phyloP scores from a whole-genome alignment of 2,113 vertebrate species.

The Ceyx margarethae region DNA sequence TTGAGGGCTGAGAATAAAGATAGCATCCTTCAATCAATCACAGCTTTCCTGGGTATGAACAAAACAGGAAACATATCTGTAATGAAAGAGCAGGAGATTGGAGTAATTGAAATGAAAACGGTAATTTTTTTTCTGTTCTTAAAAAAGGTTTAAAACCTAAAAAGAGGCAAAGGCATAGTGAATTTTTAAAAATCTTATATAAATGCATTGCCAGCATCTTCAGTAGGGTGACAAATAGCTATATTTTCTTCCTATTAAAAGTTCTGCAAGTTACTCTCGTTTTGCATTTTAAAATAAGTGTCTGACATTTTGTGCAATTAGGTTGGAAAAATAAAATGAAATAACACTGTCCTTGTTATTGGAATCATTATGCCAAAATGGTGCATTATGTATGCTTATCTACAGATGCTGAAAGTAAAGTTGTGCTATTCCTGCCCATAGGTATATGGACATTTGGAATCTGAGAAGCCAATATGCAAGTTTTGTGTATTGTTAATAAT shows the following conservation, averaged over 20 bases:
- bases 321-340: not conserved
- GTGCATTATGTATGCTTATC: not conserved
- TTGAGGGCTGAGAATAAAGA: constrained; percentile 20
- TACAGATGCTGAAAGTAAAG: not conserved
- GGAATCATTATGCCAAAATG: not conserved
- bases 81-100: not conserved
- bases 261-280: not conserved
- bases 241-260: not conserved
- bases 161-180: not conserved
- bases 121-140: not conserved
- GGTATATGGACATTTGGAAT: not conserved
- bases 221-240: not conserved
- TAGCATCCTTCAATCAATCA: constrained; percentile 11
- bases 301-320: not conserved
- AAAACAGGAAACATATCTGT: not conserved
- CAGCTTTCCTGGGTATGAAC: not conserved
- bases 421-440: not conserved
- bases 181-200: not conserved
- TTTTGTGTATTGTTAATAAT: not conserved
- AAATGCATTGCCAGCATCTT: not conserved
- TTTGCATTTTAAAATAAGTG: not conserved
- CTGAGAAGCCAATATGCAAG: not conserved
- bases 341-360: not conserved
- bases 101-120: not conserved
- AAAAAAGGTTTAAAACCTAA: not conserved